Conservation (phyloP, 2,888 invertebrate species). For the Drosophila cracens region DNA sequence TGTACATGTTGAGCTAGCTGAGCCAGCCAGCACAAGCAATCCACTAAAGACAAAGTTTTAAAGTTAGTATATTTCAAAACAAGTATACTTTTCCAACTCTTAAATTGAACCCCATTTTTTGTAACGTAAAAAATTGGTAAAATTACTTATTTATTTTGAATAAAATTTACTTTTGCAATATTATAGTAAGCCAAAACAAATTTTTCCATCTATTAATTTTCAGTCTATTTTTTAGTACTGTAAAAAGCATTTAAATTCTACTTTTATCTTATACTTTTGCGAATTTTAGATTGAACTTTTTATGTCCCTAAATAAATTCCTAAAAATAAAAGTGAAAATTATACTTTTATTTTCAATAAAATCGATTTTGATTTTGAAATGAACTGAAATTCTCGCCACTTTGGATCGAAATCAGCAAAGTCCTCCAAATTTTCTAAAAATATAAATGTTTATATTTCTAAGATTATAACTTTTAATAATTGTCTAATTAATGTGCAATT, state of each 20-base stretch:
- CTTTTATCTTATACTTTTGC: neutral
- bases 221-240: neutral
- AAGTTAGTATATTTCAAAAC: neutral
- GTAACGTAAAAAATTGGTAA: neutral
- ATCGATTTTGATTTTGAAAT: neutral
- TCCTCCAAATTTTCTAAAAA: neutral
- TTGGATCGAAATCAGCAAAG: neutral
- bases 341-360: neutral
- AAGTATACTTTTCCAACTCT: neutral
- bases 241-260: neutral
- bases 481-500: no score
- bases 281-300: neutral
- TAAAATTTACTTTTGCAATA: neutral
- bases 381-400: neutral
- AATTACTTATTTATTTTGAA: neutral
- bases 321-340: neutral
- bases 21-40: neutral
- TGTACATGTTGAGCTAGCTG: neutral
- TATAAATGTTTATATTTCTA: fast-evolving
- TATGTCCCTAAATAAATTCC: neutral
- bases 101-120: neutral
- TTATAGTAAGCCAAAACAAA: neutral
- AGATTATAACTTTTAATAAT: no score
- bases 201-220: neutral
- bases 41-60: neutral